These are phyloP conservation scores for Boleophthalmus pectinirostris DNA, from an alignment of 2,113 vertebrate species.

Conservation along the genomic window DNA sequence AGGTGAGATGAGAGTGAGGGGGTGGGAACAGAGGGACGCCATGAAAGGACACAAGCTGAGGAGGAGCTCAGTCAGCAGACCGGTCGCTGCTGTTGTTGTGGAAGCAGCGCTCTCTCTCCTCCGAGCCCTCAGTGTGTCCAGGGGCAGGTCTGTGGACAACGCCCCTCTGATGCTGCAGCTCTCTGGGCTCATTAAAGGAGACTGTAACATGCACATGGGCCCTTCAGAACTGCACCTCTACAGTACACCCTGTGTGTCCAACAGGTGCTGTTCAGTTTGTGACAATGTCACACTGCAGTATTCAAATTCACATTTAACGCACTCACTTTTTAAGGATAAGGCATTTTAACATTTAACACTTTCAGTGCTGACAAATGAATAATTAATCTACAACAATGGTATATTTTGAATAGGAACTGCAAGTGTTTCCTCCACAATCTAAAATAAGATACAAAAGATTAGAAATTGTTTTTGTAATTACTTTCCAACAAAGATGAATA, in stretches of 20 bases:
- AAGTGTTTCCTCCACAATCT: too few relatives aligned
- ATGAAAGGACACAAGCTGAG: conserved; percentile 20
- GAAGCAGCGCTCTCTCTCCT: conserved; percentile 43
- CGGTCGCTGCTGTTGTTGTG: conserved; percentile 50
- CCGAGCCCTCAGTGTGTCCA: conserved; percentile 9
- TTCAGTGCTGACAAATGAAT: neutral
- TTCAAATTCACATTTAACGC: neutral
- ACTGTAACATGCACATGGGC: conserved; percentile 9
- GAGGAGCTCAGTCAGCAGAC: conserved; percentile 22
- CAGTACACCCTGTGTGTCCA: neutral
- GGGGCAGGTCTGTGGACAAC: conserved; percentile 28
- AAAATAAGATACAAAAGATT: too few relatives aligned
- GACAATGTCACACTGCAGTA: too few relatives aligned
- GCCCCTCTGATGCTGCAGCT: conserved; percentile 38
- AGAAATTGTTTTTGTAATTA: neutral
- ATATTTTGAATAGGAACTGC: too few relatives aligned
- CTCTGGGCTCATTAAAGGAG: conserved; percentile 41
- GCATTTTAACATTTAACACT: too few relatives aligned
- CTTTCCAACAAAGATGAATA: too few relatives aligned
- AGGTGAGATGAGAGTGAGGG: conserved; percentile 23
- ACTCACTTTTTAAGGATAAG: too few relatives aligned
- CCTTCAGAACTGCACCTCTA: neutral
- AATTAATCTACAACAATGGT: neutral
- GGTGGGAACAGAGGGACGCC: conserved; percentile 16
- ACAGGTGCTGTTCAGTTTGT: neutral